A percentile compares a stretch with the other conserved stretches of the same genome.
These are phyloP conservation scores for Gymnorhina tibicen DNA, from an alignment of 2,113 vertebrate species.

Conservation along the genomic window DNA sequence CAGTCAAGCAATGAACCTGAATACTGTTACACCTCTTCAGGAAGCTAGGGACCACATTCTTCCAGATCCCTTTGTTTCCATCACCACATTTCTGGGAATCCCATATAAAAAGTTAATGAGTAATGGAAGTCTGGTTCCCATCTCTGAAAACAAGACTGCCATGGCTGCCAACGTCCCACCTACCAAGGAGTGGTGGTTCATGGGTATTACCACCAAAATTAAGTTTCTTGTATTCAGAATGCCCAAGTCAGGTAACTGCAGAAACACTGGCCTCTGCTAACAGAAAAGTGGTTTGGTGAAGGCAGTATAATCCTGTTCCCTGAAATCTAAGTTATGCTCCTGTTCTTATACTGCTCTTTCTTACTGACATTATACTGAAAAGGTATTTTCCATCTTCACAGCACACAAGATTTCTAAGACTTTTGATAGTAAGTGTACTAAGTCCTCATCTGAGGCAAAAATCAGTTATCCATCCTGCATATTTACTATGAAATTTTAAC, in stretches of 20 bases:
- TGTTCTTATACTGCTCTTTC: neutral
- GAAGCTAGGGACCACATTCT: neutral
- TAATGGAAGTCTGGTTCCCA: neutral
- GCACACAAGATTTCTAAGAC: neutral
- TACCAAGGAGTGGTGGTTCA: neutral
- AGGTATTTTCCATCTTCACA: neutral
- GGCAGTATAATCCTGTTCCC: neutral
- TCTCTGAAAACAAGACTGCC: neutral
- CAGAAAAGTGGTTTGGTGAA: neutral
- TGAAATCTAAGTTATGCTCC: neutral
- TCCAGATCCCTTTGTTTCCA: neutral
- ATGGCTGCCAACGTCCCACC: neutral
- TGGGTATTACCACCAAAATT: neutral
- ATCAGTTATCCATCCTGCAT: neutral
- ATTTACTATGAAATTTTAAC: neutral
- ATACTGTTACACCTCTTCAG: neutral
- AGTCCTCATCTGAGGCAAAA: neutral
- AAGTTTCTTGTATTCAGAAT: neutral
- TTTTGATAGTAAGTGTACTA: neutral
- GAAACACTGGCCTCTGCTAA: neutral
- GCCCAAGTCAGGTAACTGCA: neutral
- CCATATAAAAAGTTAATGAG: neutral
- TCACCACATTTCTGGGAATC: neutral
- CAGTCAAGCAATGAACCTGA: neutral
- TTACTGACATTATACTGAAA: neutral